Conservation (phyloP, 1,140 invertebrate species). For the Orchestia grillus region DNA sequence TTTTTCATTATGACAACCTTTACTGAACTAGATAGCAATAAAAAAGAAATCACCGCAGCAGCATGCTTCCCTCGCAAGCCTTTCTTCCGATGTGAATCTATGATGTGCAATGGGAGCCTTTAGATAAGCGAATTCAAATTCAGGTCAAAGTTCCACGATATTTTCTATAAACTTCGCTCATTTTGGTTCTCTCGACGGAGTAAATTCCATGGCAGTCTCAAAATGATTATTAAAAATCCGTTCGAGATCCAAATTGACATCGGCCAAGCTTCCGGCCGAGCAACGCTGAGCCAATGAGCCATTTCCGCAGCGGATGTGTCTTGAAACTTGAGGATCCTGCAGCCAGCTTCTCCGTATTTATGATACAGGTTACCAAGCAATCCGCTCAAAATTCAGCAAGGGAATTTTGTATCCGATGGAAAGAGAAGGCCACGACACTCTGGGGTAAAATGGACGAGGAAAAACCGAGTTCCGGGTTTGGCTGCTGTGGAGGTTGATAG, state of each 20-base stretch:
- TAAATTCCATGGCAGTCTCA: not conserved
- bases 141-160: not conserved
- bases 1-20: not conserved
- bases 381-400: not conserved
- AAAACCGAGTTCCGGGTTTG: not conserved
- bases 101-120: not conserved
- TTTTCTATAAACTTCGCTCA: not conserved
- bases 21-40: not conserved
- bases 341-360: not conserved
- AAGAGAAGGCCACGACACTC: not conserved
- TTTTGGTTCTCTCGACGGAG: not conserved
- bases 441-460: not conserved
- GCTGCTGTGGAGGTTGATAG: not conserved
- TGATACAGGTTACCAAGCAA: not conserved
- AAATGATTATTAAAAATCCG: not conserved
- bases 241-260: not conserved
- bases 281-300: not conserved
- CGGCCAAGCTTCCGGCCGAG: not conserved
- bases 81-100: not conserved
- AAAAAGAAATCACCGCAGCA: not conserved
- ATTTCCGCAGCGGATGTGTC: not conserved
- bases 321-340: not conserved
- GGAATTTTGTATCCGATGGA: not conserved
- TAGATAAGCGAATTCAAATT: not conserved
- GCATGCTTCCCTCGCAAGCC: not conserved